Conservation (phyloP, 2,888 invertebrate species). For the Aspidapion aeneum region DNA sequence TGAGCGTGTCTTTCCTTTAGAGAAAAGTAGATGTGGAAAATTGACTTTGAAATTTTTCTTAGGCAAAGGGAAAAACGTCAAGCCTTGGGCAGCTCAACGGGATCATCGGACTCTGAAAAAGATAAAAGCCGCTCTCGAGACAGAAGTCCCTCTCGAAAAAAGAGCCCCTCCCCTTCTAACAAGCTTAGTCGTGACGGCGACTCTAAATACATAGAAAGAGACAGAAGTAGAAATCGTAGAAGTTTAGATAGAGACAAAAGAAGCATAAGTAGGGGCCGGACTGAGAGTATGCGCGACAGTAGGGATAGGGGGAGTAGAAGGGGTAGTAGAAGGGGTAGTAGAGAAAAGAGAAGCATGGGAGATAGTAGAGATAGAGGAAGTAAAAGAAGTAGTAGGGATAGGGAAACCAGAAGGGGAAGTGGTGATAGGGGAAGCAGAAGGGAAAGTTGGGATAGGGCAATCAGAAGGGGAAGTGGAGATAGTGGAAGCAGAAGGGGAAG, state of each 20-base stretch:
- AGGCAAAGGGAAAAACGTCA: conserved; percentile 86
- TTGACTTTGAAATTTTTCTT: too few species aligned
- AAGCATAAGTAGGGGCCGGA: conserved; percentile 26
- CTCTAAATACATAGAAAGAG: conserved; percentile 10
- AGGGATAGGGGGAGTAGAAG: conserved; percentile 16
- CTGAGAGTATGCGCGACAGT: conserved; percentile 4
- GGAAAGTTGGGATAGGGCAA: conserved; percentile 2
- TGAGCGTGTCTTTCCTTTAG: too few species aligned
- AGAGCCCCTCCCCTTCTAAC: conserved; percentile 10
- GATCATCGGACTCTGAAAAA: conserved; percentile 47
- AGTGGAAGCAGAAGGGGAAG: conserved; percentile 23
- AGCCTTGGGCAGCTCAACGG: conserved; percentile 51
- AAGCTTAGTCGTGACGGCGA: neutral
- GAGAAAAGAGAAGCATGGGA: neutral
- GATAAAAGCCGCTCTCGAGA: conserved; percentile 12
- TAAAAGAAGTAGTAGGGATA: neutral
- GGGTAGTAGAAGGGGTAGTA: neutral
- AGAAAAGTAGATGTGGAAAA: too few species aligned
- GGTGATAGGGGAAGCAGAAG: conserved; percentile 15
- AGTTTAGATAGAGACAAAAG: conserved; percentile 13
- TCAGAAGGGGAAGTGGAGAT: conserved; percentile 2
- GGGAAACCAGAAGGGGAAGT: conserved; percentile 7
- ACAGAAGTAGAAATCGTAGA: conserved; percentile 13
- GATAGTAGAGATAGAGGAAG: neutral
- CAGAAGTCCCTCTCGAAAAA: conserved; percentile 17